Evolutionary conservation across 1,140 invertebrate species (phyloP).

Genomic region (Drosophila trapezifrons): DNA sequence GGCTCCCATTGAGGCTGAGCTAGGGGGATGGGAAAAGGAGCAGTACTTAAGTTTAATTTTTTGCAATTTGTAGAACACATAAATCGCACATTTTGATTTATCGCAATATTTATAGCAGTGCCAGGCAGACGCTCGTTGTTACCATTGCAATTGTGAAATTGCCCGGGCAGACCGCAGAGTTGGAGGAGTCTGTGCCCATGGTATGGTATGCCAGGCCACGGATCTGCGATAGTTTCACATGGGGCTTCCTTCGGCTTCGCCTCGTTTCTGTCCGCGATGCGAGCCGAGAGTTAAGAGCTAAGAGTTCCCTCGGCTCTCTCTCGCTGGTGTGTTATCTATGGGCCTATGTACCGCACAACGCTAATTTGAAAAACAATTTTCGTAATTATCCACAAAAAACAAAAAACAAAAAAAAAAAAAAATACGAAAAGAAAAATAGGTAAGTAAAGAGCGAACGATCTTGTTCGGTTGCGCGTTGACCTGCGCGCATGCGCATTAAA

Average conservation of each 20-base stretch:
- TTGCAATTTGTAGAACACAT: conserved; percentile 83
- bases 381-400: conserved; percentile 81
- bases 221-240: conserved; percentile 66
- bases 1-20: conserved; percentile 4
- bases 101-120: conserved; percentile 83
- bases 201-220: conserved; percentile 22
- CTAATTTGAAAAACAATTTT: conserved; percentile 84
- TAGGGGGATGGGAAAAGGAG: conserved; percentile 31
- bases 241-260: conserved; percentile 39
- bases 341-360: conserved; percentile 79
- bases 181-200: conserved; percentile 42
- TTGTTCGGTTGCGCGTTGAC: conserved; percentile 81
- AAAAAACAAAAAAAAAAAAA: conserved; percentile 49
- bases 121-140: conserved; percentile 73
- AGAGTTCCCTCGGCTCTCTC: conserved; percentile 36
- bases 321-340: conserved; percentile 73
- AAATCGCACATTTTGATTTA: conserved; percentile 83
- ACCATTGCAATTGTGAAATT: conserved; percentile 83
- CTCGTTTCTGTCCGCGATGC: conserved; percentile 58
- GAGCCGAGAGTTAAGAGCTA: conserved; percentile 63
- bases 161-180: conserved; percentile 40
- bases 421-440: conserved; percentile 31
- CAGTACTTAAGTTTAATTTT: conserved; percentile 83
- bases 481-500: conserved; percentile 80
- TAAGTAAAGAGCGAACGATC: conserved; percentile 68